These are phyloP conservation scores for Phanerotoma sp. DNA, from an alignment of 2,888 invertebrate genomes.

Conservation along the genomic window DNA sequence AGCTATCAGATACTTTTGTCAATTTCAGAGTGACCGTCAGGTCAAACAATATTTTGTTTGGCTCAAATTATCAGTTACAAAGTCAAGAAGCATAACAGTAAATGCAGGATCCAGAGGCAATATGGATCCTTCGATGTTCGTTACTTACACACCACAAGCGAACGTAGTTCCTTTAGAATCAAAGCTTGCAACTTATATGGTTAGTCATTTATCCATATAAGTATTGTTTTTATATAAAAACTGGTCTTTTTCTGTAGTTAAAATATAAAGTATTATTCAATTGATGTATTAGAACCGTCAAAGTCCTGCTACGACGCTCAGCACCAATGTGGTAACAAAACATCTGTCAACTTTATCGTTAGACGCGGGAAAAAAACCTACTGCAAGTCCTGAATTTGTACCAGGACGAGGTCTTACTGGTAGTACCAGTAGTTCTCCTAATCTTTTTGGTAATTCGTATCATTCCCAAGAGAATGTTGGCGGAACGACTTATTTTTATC, in stretches of 20 bases:
- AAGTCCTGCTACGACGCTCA: slow-evolving; percentile 45
- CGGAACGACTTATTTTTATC: slow-evolving; percentile 93
- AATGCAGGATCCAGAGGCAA: slow-evolving; percentile 52
- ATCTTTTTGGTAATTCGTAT: slow-evolving; percentile 54
- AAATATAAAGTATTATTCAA: slow-evolving; percentile 15
- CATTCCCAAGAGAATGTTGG: slow-evolving; percentile 81
- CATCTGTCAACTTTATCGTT: slow-evolving; percentile 53
- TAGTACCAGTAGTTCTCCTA: slow-evolving; percentile 54
- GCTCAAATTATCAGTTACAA: slow-evolving; percentile 30
- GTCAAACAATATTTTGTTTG: no score
- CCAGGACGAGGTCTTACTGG: slow-evolving; percentile 50
- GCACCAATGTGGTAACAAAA: slow-evolving; percentile 50
- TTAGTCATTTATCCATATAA: slow-evolving; percentile 53
- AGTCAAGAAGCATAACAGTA: slow-evolving; percentile 47
- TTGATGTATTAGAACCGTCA: slow-evolving; percentile 51
- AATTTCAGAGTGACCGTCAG: no score
- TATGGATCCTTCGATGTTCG: slow-evolving; percentile 75
- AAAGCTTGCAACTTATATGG: slow-evolving; percentile 84
- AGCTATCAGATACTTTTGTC: no score
- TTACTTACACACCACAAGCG: slow-evolving; percentile 66
- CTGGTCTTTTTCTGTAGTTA: slow-evolving; percentile 6
- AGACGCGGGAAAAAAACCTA: slow-evolving; percentile 52
- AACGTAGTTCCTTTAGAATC: slow-evolving; percentile 82
- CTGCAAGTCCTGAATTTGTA: slow-evolving; percentile 51
- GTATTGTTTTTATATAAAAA: slow-evolving; percentile 2